A percentile compares a stretch with the other conserved stretches of the same genome.
Evolutionary conservation across 2,113 vertebrate species (phyloP).

Genomic region (Campylomormyrus numenius): DNA sequence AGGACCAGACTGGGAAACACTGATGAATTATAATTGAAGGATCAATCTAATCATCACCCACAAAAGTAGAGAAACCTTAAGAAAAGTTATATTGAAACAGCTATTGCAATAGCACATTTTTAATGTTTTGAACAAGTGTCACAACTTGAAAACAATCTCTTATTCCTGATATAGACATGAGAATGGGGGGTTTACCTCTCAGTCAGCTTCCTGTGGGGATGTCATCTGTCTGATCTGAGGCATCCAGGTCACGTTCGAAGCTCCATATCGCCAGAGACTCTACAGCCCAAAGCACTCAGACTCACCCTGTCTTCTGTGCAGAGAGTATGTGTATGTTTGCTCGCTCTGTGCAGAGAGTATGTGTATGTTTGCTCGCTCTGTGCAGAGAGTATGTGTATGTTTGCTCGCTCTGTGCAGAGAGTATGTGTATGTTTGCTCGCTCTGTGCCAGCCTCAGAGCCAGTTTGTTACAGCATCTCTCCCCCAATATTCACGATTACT

Average conservation of each 20-base stretch:
- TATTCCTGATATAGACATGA: not conserved
- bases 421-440: not conserved
- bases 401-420: not conserved
- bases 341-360: not conserved
- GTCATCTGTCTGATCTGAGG: not conserved
- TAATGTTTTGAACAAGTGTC: not conserved
- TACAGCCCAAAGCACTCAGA: not conserved
- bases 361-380: too few relatives aligned
- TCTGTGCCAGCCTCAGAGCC: not conserved
- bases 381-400: too few relatives aligned
- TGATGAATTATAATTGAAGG: not conserved
- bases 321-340: too few relatives aligned
- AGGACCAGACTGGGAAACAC: not conserved
- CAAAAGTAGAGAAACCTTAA: not conserved
- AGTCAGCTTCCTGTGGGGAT: not conserved
- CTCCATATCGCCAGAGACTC: too few relatives aligned
- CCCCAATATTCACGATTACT: slow-evolving; percentile 17
- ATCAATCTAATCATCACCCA: not conserved
- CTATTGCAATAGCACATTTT: not conserved
- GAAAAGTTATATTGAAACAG: not conserved
- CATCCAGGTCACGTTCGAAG: not conserved
- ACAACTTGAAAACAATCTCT: not conserved
- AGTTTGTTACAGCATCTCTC: not conserved
- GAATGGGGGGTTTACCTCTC: not conserved
- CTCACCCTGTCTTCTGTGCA: not conserved